Conservation (phyloP, 1,140 invertebrate species). For the Aphelenchoides besseyi region DNA sequence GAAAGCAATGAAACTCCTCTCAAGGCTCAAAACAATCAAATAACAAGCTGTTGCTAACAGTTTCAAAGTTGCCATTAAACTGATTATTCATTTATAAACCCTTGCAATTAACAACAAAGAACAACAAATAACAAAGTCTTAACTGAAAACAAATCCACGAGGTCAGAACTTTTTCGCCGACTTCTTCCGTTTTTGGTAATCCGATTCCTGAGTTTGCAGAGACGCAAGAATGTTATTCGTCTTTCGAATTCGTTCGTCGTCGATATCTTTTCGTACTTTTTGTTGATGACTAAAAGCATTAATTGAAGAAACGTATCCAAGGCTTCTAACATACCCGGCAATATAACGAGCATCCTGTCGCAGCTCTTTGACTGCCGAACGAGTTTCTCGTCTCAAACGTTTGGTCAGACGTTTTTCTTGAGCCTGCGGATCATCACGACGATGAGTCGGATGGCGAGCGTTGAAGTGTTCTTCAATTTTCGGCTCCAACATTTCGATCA, state of each 20-base stretch:
- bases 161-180: conserved; percentile 8
- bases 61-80: too few species aligned
- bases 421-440: conserved; percentile 4
- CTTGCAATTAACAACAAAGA: conserved; percentile 4
- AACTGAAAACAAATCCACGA: conserved; percentile 1
- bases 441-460: conserved; percentile 14
- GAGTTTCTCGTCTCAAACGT: conserved; percentile 4
- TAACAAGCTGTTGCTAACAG: too few species aligned
- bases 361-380: conserved; percentile 15
- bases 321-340: conserved; percentile 5
- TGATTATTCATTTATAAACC: not conserved
- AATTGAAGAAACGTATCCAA: not conserved
- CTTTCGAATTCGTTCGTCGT: conserved; percentile 9
- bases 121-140: not conserved
- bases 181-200: conserved; percentile 19
- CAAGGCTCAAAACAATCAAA: too few species aligned
- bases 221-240: conserved; percentile 15
- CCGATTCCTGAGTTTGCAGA: conserved; percentile 18
- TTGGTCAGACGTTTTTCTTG: conserved; percentile 8
- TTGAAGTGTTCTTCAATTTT: conserved; percentile 22
- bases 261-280: not conserved
- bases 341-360: conserved; percentile 7
- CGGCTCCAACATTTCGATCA: conserved; percentile 20
- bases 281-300: not conserved
- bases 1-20: not conserved